A percentile compares a stretch with the other conserved stretches of the same genome.
These are phyloP conservation scores for Patella depressa DNA, from an alignment of 2,888 invertebrate species.

Conservation along the genomic window DNA sequence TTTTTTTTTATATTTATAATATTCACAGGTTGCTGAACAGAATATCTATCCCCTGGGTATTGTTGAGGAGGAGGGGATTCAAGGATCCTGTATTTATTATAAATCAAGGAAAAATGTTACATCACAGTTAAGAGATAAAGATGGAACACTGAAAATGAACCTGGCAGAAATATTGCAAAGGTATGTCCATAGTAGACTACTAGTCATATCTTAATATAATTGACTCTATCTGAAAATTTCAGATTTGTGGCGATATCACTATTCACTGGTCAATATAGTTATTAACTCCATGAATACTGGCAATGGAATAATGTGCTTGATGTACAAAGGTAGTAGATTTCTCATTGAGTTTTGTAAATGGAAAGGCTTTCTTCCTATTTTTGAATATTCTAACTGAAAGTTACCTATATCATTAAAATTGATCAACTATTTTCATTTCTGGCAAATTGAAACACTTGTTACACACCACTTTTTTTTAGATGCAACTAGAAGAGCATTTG, in stretches of 20 bases:
- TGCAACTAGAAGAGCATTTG: no score
- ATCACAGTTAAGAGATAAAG: constrained; percentile 65
- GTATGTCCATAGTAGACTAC: constrained; percentile 55
- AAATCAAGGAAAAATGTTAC: constrained; percentile 75
- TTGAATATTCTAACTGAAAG: no score
- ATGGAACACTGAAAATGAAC: constrained; percentile 55
- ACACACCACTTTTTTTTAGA: no score
- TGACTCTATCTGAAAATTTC: background rate
- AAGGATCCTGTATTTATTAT: constrained; percentile 81
- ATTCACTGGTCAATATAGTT: background rate
- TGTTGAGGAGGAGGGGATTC: constrained; percentile 75
- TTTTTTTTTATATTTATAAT: constrained; percentile 1
- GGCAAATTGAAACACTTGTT: no score
- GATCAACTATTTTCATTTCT: no score
- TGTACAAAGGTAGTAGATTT: no score
- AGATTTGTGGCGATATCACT: constrained; percentile 17
- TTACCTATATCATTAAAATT: no score
- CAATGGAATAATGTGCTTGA: no score
- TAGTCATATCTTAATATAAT: background rate
- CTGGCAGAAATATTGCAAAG: constrained; percentile 73
- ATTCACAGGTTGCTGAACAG: constrained; percentile 72
- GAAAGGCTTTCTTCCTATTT: no score
- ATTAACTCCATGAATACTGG: no score
- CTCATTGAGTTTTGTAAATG: no score
- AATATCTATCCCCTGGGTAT: constrained; percentile 77